Conservation (phyloP, 2,888 invertebrate species). For the Deroplatys truncata region DNA sequence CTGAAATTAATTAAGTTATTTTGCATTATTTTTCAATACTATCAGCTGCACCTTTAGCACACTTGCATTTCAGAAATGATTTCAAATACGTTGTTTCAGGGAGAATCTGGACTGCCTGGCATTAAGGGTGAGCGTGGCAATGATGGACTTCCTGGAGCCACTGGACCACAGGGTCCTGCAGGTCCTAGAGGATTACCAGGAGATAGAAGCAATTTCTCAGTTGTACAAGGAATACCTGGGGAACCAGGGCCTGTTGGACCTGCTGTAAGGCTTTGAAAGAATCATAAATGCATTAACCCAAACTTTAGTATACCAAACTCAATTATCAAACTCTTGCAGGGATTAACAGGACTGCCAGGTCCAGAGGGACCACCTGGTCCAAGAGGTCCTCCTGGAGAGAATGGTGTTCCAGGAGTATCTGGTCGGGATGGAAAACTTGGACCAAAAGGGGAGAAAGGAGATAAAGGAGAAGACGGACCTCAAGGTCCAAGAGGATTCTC, state of each 20-base stretch:
- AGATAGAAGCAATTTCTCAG: slow-evolving; percentile 41
- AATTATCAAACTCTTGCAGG: slow-evolving; percentile 26
- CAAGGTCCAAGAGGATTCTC: slow-evolving; percentile 37
- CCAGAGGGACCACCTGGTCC: slow-evolving; percentile 43
- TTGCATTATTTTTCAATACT: too few species aligned
- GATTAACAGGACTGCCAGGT: slow-evolving; percentile 36
- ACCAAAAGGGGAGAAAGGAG: slow-evolving; percentile 37
- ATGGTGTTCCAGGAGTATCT: slow-evolving; percentile 34
- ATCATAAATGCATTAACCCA: background rate
- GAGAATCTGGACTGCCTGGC: slow-evolving; percentile 21
- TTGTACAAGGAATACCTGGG: slow-evolving; percentile 40
- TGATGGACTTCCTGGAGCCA: slow-evolving; percentile 25
- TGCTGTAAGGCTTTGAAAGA: background rate
- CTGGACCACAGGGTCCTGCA: slow-evolving; percentile 49
- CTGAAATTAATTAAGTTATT: too few species aligned
- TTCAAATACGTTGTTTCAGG: slow-evolving; percentile 9
- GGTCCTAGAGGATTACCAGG: slow-evolving; percentile 35
- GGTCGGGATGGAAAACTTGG: slow-evolving; percentile 38
- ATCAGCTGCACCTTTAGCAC: too few species aligned
- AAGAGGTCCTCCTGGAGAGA: slow-evolving; percentile 37
- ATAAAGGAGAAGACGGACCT: slow-evolving; percentile 37
- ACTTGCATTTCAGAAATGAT: too few species aligned
- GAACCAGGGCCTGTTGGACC: slow-evolving; percentile 31
- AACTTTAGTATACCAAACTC: background rate
- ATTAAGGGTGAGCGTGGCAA: slow-evolving; percentile 26